Evolutionary conservation across 2,113 vertebrate species (phyloP).

Genomic region (Corydoras sp.): DNA sequence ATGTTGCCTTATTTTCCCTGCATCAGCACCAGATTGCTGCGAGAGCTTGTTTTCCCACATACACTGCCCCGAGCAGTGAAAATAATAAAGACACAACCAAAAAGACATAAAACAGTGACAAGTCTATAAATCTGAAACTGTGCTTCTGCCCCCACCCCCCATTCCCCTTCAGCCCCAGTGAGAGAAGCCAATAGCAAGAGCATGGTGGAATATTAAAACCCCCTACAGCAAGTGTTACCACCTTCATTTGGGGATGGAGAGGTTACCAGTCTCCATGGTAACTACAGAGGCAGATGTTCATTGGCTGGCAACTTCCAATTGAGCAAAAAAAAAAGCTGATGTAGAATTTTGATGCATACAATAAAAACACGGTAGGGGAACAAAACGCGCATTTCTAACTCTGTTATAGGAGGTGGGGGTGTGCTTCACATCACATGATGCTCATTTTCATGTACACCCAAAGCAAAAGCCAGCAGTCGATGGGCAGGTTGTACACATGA

Average conservation of each 20-base stretch:
- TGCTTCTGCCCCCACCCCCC: slow-evolving; percentile 38
- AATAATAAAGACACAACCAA: slow-evolving; percentile 59
- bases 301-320: slow-evolving; percentile 72
- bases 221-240: slow-evolving; percentile 68
- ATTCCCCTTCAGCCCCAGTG: slow-evolving; percentile 50
- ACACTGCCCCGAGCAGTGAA: slow-evolving; percentile 49
- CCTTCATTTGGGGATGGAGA: slow-evolving; percentile 68
- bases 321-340: slow-evolving; percentile 56
- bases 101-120: slow-evolving; percentile 61
- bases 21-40: slow-evolving; percentile 59
- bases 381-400: neutral
- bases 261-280: slow-evolving; percentile 78
- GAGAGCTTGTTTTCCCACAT: slow-evolving; percentile 60
- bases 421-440: slow-evolving; percentile 10
- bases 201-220: slow-evolving; percentile 69
- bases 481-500: slow-evolving; percentile 41
- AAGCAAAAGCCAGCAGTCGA: slow-evolving; percentile 8
- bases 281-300: slow-evolving; percentile 73
- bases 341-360: slow-evolving; percentile 25
- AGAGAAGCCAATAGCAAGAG: slow-evolving; percentile 52
- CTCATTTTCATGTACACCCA: neutral
- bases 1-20: slow-evolving; percentile 41
- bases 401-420: slow-evolving; percentile 7
- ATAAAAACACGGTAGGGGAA: slow-evolving; percentile 4
- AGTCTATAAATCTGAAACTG: slow-evolving; percentile 65